phyloP scores from a whole-genome alignment of 2,888 invertebrate genomes.

The Hirtodrosophila alboralis region DNA sequence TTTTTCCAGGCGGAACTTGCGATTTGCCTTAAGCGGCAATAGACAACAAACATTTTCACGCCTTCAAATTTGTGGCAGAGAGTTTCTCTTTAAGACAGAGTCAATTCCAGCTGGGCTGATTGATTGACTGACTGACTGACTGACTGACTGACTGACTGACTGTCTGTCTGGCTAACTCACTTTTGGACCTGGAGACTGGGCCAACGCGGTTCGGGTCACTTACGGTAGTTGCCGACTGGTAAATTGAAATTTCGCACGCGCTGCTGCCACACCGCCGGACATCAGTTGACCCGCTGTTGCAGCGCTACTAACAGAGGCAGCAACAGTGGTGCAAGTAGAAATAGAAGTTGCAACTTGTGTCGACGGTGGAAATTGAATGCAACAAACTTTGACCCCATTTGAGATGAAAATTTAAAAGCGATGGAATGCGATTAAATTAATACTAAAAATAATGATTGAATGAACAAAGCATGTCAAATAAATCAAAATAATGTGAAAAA shows the following conservation, averaged over 20 bases:
- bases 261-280: slow-evolving; percentile 22
- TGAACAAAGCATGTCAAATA: too few relatives aligned
- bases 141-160: slow-evolving; percentile 22
- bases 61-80: slow-evolving; percentile 20
- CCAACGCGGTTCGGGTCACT: slow-evolving; percentile 13
- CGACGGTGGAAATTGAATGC: slow-evolving; percentile 10
- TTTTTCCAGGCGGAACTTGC: slow-evolving; percentile 23
- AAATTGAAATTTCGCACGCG: slow-evolving; percentile 43
- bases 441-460: too few relatives aligned
- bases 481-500: too few relatives aligned
- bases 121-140: slow-evolving; percentile 26
- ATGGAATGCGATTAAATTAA: too few relatives aligned
- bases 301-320: not conserved
- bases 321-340: too few relatives aligned
- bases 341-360: slow-evolving; percentile 5
- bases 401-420: too few relatives aligned
- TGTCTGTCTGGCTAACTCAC: too few relatives aligned
- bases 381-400: slow-evolving; percentile 25
- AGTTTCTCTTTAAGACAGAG: slow-evolving; percentile 35
- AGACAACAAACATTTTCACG: slow-evolving; percentile 19
- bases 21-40: too few relatives aligned
- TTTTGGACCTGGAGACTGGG: not conserved
- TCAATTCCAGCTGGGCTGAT: slow-evolving; percentile 1
- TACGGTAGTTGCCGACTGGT: not conserved
- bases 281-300: slow-evolving; percentile 39